A percentile compares a stretch with the other conserved stretches of the same genome.
These are phyloP conservation scores for Pheosia tremula DNA, from an alignment of 2,888 invertebrate genomes.

Conservation along the genomic window DNA sequence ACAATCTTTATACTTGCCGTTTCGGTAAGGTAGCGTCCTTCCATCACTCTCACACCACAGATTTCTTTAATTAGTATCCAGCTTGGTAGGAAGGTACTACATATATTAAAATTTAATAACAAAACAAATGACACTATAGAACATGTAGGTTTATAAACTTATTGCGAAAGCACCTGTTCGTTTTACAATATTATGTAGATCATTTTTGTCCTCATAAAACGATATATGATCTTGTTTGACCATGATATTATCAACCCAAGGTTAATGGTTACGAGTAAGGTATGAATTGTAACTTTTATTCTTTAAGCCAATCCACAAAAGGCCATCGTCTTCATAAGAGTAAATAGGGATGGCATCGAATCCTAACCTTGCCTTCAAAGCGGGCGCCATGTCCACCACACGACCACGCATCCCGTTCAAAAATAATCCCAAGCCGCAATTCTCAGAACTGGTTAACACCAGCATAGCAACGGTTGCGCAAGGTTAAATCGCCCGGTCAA, in stretches of 20 bases:
- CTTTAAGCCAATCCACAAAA: neutral
- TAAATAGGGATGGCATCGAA: conserved; percentile 17
- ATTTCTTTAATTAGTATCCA: no score
- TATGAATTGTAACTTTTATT: neutral
- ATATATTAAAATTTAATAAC: no score
- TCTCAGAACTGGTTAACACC: conserved; percentile 64
- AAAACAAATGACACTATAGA: no score
- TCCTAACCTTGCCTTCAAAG: conserved; percentile 30
- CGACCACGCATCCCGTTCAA: conserved; percentile 48
- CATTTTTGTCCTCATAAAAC: neutral
- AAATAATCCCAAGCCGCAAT: conserved; percentile 59
- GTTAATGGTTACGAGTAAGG: neutral
- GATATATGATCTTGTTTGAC: conserved; percentile 1
- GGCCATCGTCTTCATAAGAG: conserved; percentile 13
- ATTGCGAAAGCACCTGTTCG: neutral
- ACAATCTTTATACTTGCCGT: no score
- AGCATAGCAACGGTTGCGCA: conserved; percentile 81
- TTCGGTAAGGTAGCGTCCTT: no score
- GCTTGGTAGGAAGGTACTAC: no score
- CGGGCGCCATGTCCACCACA: conserved; percentile 39
- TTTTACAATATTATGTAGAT: neutral
- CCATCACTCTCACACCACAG: no score
- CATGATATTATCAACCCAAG: conserved; percentile 3
- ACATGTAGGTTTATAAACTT: no score
- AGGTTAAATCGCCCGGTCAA: conserved; percentile 72